Conservation (phyloP, 37 sponge, comb jelly and placozoan genomes). For the Trichoplax adhaerens region DNA sequence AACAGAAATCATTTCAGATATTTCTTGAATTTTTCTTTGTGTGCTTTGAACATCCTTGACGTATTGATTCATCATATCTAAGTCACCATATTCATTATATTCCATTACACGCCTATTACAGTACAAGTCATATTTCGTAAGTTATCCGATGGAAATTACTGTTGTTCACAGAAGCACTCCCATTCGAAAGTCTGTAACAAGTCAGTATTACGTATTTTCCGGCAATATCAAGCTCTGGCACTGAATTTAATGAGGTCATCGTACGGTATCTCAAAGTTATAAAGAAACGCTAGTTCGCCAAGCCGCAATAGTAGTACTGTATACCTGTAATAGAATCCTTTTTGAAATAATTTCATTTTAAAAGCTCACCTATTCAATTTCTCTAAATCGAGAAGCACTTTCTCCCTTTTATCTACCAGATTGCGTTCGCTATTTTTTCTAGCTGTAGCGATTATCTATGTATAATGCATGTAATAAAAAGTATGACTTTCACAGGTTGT, state of each 20-base stretch:
- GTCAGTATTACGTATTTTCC: too few relatives aligned
- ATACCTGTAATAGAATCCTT: too few relatives aligned
- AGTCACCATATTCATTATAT: constrained; percentile 70
- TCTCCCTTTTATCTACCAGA: constrained; percentile 16
- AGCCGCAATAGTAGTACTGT: too few relatives aligned
- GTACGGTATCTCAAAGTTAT: too few relatives aligned
- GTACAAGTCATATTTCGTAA: background rate
- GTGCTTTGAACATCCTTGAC: constrained; percentile 46
- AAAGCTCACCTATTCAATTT: background rate
- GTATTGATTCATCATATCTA: constrained; percentile 54
- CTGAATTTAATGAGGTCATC: too few relatives aligned
- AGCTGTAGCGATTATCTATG: too few relatives aligned
- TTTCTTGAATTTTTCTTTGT: constrained; percentile 58
- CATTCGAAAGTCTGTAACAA: too few relatives aligned
- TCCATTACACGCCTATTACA: constrained; percentile 39
- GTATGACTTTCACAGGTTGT: background rate
- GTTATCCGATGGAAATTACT: background rate
- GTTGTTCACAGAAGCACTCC: too few relatives aligned
- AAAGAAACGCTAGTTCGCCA: too few relatives aligned
- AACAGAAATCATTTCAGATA: constrained; percentile 41
- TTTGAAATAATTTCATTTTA: too few relatives aligned
- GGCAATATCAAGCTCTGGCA: too few relatives aligned
- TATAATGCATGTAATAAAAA: background rate
- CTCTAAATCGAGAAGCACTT: constrained; percentile 11
- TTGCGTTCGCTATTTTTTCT: background rate